Evolutionary conservation across 2,888 invertebrate species (phyloP), one percentile per base, ranked within the genome.

Genomic region (Caenorhabditis wallacei): DNA sequence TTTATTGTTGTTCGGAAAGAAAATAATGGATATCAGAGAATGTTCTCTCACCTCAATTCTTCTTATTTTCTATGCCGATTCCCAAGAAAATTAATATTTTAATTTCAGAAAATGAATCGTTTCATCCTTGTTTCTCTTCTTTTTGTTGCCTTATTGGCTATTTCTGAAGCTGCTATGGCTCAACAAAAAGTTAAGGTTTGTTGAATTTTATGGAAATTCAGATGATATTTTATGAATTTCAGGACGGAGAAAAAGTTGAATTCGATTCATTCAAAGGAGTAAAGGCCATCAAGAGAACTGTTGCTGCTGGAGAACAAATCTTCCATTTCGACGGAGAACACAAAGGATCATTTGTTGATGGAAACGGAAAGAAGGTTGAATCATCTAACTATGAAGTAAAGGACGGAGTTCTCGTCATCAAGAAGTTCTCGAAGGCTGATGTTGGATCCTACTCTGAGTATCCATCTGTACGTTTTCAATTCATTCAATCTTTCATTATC

Each of bases 371-470:
- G 66, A 70, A 71, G 71, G 48, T 79, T 56, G 66, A 79, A 51
- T 79, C 79, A 30, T 46, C 46, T 26, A 79, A 79, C 71, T 79
- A 79, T 40, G 79, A 71, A 43, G 64, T 30, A 16, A 71, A 71
- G 30, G 64, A 71, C 37, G 79, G 79, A 26, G 20, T 57, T 10
- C 69, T 82, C 5, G 40, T 82, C 61, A 82, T 82, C 78, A 82
- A 82, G 72, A 82, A 82, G 68, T 72, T 78, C 54, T 26, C 76
- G 35, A 71, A 72, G 40, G 82, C 78, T 35, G 82, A 82, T 68
- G 68, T 59, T 18, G 82, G 82, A 71, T 24, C 61, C 13, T 82
- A 82, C 54, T 61, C 56, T 18, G 68, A 51, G 54, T 48, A 78
- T 46, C 68, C 71, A 48, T 30, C 61, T 63, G 81, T 81, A 40